Evolutionary conservation across 2,113 vertebrate genomes (phyloP).

Genomic region (Saccopteryx bilineata): DNA sequence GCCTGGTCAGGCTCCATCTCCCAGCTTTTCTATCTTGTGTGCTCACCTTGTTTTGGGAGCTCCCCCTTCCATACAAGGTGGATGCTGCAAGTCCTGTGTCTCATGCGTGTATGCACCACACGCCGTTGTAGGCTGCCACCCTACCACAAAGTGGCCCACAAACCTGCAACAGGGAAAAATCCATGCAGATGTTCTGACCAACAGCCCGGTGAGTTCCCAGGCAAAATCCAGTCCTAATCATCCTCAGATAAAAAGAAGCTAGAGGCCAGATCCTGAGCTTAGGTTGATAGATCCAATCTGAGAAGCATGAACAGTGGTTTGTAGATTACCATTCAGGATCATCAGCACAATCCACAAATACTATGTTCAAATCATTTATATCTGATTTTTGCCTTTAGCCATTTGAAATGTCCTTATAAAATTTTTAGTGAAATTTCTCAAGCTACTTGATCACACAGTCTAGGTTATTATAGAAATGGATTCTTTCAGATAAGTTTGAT

Average conservation of each 20-base stretch:
- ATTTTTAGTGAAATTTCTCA: slow-evolving; percentile 4
- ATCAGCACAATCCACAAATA: not conserved
- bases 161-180: too few species aligned
- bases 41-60: too few species aligned
- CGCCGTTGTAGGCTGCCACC: too few species aligned
- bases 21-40: too few species aligned
- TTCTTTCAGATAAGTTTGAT: not conserved
- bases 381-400: not conserved
- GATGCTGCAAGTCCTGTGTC: too few species aligned
- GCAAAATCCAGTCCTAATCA: not conserved
- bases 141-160: too few species aligned
- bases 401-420: not conserved
- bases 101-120: too few species aligned
- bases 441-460: not conserved
- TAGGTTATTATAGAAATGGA: not conserved
- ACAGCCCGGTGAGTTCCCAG: too few species aligned
- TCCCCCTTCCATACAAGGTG: too few species aligned
- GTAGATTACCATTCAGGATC: not conserved
- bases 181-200: too few species aligned
- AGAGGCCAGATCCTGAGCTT: not conserved
- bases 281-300: not conserved
- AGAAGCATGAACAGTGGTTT: not conserved
- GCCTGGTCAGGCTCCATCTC: too few species aligned
- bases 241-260: not conserved
- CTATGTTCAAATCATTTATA: not conserved